These are phyloP conservation scores for Babylonia areolata DNA, from an alignment of 1,140 invertebrate genomes.

Conservation along the genomic window DNA sequence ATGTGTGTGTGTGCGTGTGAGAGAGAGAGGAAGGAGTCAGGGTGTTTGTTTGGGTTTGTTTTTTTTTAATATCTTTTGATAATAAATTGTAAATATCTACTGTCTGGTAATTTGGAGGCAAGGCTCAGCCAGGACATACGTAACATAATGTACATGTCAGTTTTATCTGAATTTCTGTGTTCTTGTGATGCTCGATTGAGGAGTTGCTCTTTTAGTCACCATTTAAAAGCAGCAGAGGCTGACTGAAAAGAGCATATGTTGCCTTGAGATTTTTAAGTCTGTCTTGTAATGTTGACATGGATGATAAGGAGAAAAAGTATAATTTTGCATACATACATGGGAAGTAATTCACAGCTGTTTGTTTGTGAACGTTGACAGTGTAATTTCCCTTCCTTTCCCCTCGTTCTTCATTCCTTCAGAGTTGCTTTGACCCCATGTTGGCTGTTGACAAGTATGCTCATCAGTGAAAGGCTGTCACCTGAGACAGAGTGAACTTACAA, in stretches of 20 bases:
- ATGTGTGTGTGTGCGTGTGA: slow-evolving; percentile 19
- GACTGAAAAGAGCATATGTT: background rate
- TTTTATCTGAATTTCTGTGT: background rate
- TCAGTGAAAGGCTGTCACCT: too few species aligned
- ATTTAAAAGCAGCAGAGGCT: background rate
- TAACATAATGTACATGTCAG: background rate
- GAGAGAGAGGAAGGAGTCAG: background rate
- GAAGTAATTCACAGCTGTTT: too few species aligned
- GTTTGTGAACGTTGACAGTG: too few species aligned
- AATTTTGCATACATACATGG: too few species aligned
- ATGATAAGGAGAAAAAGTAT: background rate
- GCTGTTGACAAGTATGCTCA: too few species aligned
- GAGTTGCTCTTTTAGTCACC: background rate
- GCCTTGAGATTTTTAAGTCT: slow-evolving; percentile 1
- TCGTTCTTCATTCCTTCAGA: too few species aligned
- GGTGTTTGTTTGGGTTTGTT: background rate
- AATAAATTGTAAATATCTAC: background rate
- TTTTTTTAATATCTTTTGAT: background rate
- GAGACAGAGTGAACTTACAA: too few species aligned
- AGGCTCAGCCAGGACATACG: background rate
- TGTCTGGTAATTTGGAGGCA: background rate
- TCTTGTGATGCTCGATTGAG: background rate
- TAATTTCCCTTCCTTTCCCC: too few species aligned
- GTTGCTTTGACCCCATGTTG: too few species aligned
- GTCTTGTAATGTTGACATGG: slow-evolving; percentile 12